A percentile compares a stretch with the other conserved stretches of the same genome.
Evolutionary conservation across 2,888 invertebrate species (phyloP).

Genomic region (Xestoiulus laeticollis): DNA sequence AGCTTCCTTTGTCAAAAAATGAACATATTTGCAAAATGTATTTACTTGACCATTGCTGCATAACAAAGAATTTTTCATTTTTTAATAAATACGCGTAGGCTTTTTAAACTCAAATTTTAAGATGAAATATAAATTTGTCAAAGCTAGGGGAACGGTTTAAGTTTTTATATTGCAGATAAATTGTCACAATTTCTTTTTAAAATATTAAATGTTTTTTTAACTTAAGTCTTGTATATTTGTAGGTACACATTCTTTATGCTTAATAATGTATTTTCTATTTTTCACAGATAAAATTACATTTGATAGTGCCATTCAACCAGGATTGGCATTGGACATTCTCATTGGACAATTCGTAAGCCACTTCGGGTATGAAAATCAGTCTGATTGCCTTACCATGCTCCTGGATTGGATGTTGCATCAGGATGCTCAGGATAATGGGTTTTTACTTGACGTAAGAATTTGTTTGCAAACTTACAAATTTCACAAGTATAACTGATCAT

Average conservation of each 20-base stretch:
- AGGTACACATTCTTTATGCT: neutral
- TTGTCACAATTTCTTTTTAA: too few species aligned
- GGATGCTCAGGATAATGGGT: neutral
- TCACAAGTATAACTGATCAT: neutral
- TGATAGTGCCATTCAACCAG: slow-evolving; percentile 52
- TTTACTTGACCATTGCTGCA: too few species aligned
- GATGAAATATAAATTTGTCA: too few species aligned
- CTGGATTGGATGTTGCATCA: slow-evolving; percentile 57
- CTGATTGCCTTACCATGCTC: slow-evolving; percentile 55
- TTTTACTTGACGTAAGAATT: slow-evolving; percentile 42
- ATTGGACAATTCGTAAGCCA: slow-evolving; percentile 55
- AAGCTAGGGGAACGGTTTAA: too few species aligned
- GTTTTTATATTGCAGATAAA: too few species aligned
- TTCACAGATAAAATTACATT: neutral
- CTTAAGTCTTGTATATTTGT: neutral
- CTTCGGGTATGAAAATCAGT: slow-evolving; percentile 48
- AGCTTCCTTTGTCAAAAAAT: neutral
- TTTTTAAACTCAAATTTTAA: too few species aligned
- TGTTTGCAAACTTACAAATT: neutral
- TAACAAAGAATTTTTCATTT: too few species aligned
- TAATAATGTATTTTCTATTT: neutral
- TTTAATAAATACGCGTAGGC: too few species aligned
- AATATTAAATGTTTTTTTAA: too few species aligned
- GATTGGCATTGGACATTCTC: slow-evolving; percentile 56
- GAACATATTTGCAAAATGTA: too few species aligned